These are phyloP conservation scores for Notarius quadriscutis DNA, from an alignment of 2,113 vertebrate genomes.

Conservation along the genomic window DNA sequence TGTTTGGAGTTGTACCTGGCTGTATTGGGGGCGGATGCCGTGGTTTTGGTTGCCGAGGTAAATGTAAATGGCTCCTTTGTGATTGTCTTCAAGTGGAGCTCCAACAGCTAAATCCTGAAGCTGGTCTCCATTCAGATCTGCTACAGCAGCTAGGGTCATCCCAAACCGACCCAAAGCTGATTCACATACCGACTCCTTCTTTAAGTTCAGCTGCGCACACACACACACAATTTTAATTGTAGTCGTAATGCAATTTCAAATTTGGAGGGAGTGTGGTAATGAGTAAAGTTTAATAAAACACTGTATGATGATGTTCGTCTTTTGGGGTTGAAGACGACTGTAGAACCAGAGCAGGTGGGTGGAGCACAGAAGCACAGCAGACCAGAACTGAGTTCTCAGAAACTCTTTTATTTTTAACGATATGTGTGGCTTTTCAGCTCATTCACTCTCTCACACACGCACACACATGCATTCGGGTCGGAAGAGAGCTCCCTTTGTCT, in stretches of 20 bases:
- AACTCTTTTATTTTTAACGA: no score
- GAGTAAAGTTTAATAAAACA: neutral
- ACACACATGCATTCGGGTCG: no score
- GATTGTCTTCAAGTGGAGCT: constrained; percentile 78
- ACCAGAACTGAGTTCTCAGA: no score
- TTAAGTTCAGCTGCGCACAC: constrained; percentile 60
- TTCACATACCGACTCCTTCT: constrained; percentile 49
- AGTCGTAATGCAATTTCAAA: no score
- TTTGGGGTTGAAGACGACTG: no score
- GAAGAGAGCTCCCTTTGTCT: no score
- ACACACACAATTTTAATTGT: constrained; percentile 5
- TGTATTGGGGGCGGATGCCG: constrained; percentile 59
- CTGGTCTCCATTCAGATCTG: constrained; percentile 79
- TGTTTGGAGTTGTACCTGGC: constrained; percentile 67
- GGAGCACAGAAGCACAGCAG: no score
- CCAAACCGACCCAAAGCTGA: constrained; percentile 76
- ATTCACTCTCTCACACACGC: no score
- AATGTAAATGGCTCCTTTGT: constrained; percentile 78
- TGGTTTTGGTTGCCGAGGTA: constrained; percentile 69
- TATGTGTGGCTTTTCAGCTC: no score
- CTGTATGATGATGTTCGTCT: no score
- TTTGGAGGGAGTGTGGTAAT: neutral
- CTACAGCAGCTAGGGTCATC: constrained; percentile 69
- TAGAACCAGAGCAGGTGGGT: no score
- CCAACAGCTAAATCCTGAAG: constrained; percentile 79